These are phyloP conservation scores for Pandemis cinnamomeana DNA, from an alignment of 2,888 invertebrate species.

Conservation along the genomic window DNA sequence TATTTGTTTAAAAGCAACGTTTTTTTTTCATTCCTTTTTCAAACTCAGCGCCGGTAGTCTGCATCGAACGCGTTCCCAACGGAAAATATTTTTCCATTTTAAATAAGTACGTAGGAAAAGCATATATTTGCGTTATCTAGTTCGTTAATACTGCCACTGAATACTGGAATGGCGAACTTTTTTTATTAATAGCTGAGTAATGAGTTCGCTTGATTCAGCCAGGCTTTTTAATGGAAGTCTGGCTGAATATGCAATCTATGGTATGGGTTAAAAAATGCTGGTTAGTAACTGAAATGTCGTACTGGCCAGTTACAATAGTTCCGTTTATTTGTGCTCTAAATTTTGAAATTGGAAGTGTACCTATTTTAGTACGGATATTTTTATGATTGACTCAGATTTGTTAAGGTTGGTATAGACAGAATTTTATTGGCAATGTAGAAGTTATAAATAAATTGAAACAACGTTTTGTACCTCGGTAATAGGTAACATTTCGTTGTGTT, in stretches of 20 bases:
- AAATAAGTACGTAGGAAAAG: conserved; percentile 75
- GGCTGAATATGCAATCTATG: conserved; percentile 42
- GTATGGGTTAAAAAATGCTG: conserved; percentile 1
- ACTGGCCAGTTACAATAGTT: background rate
- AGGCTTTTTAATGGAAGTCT: conserved; percentile 32
- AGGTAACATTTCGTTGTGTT: no score
- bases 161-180: conserved; percentile 66
- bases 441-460: no score
- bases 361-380: no score
- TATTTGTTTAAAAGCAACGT: background rate
- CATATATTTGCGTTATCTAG: conserved; percentile 81
- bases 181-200: conserved; percentile 74
- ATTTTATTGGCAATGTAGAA: no score
- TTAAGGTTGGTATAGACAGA: no score
- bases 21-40: background rate
- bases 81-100: conserved; percentile 83
- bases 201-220: conserved; percentile 60
- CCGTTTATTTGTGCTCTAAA: background rate
- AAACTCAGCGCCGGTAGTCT: conserved; percentile 40
- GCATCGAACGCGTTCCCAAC: conserved; percentile 54
- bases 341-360: background rate
- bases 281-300: background rate
- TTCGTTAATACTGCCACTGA: conserved; percentile 80
- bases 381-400: no score
- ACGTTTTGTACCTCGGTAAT: no score